A percentile compares a stretch with the other conserved stretches of the same genome.
phyloP scores from a whole-genome alignment of 2,888 invertebrate genomes.

The Chymomyza caudatula region DNA sequence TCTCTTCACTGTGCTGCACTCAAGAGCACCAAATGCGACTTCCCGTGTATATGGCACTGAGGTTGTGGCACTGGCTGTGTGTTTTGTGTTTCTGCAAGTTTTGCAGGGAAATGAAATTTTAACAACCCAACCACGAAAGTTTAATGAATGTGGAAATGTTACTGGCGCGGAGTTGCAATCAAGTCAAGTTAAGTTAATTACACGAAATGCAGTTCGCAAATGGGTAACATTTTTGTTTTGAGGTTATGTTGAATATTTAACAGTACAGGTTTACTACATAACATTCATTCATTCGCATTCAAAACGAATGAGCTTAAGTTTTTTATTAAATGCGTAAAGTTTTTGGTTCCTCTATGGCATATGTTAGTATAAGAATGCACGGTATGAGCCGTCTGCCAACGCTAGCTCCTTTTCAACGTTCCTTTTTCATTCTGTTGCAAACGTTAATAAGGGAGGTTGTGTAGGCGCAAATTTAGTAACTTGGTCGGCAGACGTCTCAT shows the following conservation, averaged over 20 bases:
- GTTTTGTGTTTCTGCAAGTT: conserved; percentile 3
- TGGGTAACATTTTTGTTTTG: neutral
- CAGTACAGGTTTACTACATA: neutral
- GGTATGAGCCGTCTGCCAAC: too few species aligned
- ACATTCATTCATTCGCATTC: too few species aligned
- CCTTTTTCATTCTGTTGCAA: too few species aligned
- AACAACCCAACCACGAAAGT: conserved; percentile 13
- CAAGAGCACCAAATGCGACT: neutral
- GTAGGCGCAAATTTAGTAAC: too few species aligned
- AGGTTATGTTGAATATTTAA: neutral
- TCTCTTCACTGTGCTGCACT: neutral
- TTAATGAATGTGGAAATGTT: conserved; percentile 10
- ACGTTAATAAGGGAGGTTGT: too few species aligned
- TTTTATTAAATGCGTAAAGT: too few species aligned
- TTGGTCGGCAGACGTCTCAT: too few species aligned
- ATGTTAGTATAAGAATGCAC: too few species aligned
- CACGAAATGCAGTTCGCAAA: conserved; percentile 7
- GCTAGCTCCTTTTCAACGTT: too few species aligned
- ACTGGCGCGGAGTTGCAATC: neutral
- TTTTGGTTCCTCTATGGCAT: too few species aligned
- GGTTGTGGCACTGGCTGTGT: neutral
- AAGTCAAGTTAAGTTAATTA: conserved; percentile 28
- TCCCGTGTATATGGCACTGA: neutral
- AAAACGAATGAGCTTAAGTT: neutral
- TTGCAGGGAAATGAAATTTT: conserved; percentile 14